These are phyloP conservation scores for Oncorhynchus mykiss DNA, from an alignment of 2,113 vertebrate genomes.

Conservation along the genomic window DNA sequence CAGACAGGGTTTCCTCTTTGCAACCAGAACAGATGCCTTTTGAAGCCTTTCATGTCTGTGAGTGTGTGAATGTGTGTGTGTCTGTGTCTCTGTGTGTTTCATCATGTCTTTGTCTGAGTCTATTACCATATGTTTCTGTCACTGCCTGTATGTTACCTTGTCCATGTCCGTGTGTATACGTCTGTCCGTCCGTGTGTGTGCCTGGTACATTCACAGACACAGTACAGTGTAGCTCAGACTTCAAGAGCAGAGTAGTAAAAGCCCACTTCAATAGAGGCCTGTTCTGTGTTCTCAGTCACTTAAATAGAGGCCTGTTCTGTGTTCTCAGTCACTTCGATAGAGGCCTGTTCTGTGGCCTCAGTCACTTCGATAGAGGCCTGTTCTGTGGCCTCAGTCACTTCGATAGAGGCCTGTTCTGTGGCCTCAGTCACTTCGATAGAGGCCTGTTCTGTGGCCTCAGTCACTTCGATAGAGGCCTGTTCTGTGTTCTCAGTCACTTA, in stretches of 20 bases:
- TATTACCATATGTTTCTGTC: slow-evolving; percentile 48
- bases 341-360: slow-evolving; percentile 20
- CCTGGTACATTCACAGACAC: slow-evolving; percentile 65
- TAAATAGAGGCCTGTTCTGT: slow-evolving; percentile 61
- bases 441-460: slow-evolving; percentile 9
- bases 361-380: slow-evolving; percentile 53
- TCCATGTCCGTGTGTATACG: slow-evolving; percentile 19
- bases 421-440: slow-evolving; percentile 48
- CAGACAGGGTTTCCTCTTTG: slow-evolving; percentile 76
- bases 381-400: slow-evolving; percentile 59
- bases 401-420: slow-evolving; percentile 60
- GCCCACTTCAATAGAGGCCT: slow-evolving; percentile 59
- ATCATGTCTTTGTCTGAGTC: slow-evolving; percentile 44
- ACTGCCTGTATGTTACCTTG: slow-evolving; percentile 30
- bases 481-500: slow-evolving; percentile 32
- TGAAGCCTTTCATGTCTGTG: slow-evolving; percentile 72
- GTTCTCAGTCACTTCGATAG: slow-evolving; percentile 54
- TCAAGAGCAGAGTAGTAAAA: slow-evolving; percentile 67
- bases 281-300: slow-evolving; percentile 61
- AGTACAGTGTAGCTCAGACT: slow-evolving; percentile 66
- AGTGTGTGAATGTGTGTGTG: slow-evolving; percentile 64
- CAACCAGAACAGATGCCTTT: slow-evolving; percentile 75
- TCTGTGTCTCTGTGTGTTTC: slow-evolving; percentile 35
- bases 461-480: slow-evolving; percentile 55
- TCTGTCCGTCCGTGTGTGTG: slow-evolving; percentile 27